Evolutionary conservation across 2,113 vertebrate species (phyloP).

Genomic region (Austrofundulus limnaeus): DNA sequence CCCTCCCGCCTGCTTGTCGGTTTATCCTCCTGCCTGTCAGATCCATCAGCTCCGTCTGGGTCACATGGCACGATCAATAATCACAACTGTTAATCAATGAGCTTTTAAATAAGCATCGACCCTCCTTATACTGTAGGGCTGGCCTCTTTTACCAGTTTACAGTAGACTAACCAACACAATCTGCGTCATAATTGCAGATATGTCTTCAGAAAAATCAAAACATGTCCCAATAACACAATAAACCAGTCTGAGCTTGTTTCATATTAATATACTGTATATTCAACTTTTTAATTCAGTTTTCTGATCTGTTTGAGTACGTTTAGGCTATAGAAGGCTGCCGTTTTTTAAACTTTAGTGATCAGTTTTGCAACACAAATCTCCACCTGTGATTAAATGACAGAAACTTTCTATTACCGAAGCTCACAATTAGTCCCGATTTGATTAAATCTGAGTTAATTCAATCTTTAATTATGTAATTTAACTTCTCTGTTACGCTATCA

Average conservation of each 20-base stretch:
- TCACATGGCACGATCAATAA: conserved; percentile 79
- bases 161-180: conserved; percentile 72
- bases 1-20: conserved; percentile 6
- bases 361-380: background rate
- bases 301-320: too few relatives aligned
- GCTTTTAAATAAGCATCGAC: conserved; percentile 84
- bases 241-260: too few relatives aligned
- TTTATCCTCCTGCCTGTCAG: conserved; percentile 58
- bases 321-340: background rate
- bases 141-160: conserved; percentile 74
- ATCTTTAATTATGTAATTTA: conserved; percentile 50
- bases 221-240: background rate
- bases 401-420: conserved; percentile 30
- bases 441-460: conserved; percentile 64
- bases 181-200: conserved; percentile 48
- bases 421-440: conserved; percentile 52
- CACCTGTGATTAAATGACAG: conserved; percentile 25
- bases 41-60: conserved; percentile 74
- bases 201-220: conserved; percentile 22
- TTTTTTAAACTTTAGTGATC: background rate
- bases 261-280: too few relatives aligned
- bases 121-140: conserved; percentile 76
- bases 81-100: conserved; percentile 85
- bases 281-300: too few relatives aligned
- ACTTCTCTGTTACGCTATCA: conserved; percentile 53